Base-by-base conservation (phyloP, 2,888 invertebrate species). In the Himalopsyche kuldschensis region DNA sequence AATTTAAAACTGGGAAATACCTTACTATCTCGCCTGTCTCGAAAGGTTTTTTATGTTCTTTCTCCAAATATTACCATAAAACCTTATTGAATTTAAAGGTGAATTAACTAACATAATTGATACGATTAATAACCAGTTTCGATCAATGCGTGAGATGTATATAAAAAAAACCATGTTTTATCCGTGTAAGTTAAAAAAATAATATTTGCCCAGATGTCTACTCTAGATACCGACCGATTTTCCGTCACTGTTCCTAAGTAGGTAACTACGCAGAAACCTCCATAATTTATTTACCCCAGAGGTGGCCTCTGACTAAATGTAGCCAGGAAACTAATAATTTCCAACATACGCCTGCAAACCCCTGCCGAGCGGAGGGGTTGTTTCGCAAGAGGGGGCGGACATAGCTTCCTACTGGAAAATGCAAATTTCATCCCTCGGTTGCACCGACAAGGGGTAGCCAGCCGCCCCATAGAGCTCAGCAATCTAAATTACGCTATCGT, bases 401-500 rank as follows among this genome's bases (percentile, higher is more conserved):
- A 55, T 55, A 24, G 55, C 55, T 79, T 82, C 81, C 85, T 75
- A 48, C 81, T 85, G 82, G 84, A 84, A 85, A 86, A 87, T 87
- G 86, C 86, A 87, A 87, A 87, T 87, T 84, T 85, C 82, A 81
- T 78, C 79, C 82, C 83, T 80, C 55, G 31, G 27, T 77, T 89
- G 89, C 89, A 88, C 87, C 89, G 88, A 90, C 88, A 89, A 55
- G 55, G n/a, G 55, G 55, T 55, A 55, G 55, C 55, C 20, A 55
- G 24, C 55, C 55, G 55, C 55, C 55, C 55, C 63, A 88, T 47
- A 75, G 83, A 69, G 89, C 88, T 87, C 89, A 84, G 80, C 82
- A 84, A 85, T 86, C 84, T 85, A 86, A 86, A 86, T 86, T 86
- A 85, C 84, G 81, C 85, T 80, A 79, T 82, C 81, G 84, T 79